Conservation (phyloP, 2,888 invertebrate genomes). For the Amiota mariae region DNA sequence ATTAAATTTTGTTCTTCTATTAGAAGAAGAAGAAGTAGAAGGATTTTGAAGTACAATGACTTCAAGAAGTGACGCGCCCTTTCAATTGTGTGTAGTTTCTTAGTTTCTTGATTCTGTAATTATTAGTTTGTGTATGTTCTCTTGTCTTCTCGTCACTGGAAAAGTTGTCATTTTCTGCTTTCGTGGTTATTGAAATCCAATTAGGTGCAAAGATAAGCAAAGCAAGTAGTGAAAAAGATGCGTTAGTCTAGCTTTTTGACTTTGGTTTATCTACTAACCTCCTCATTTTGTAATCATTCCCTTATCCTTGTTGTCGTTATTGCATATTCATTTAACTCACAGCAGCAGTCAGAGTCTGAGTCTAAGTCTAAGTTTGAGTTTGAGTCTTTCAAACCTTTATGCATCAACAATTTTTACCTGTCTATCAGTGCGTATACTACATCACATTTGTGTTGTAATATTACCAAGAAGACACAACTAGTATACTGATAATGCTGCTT, state of each 20-base stretch:
- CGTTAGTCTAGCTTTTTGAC: neutral
- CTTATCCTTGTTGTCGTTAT: neutral
- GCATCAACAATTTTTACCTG: neutral
- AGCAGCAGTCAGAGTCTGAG: too few species aligned
- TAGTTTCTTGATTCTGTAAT: constrained; percentile 18
- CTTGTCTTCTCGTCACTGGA: neutral
- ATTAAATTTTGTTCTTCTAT: constrained; percentile 10
- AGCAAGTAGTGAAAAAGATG: neutral
- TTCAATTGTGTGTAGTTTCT: neutral
- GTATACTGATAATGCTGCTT: too few species aligned
- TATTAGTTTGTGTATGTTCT: constrained; percentile 10
- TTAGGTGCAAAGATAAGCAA: constrained; percentile 14
- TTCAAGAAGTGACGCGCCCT: neutral
- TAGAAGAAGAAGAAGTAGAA: too few species aligned
- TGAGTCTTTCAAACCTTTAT: too few species aligned
- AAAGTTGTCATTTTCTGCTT: constrained; percentile 19
- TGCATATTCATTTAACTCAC: too few species aligned
- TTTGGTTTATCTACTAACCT: neutral
- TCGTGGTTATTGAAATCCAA: constrained; percentile 24
- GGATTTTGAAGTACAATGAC: too few species aligned
- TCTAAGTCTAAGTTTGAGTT: too few species aligned
- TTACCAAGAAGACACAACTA: too few species aligned
- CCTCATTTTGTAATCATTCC: neutral
- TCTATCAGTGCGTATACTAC: neutral
- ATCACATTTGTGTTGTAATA: neutral